Conservation (phyloP, 2,888 invertebrate genomes). For the Polyommatus iphigenia region DNA sequence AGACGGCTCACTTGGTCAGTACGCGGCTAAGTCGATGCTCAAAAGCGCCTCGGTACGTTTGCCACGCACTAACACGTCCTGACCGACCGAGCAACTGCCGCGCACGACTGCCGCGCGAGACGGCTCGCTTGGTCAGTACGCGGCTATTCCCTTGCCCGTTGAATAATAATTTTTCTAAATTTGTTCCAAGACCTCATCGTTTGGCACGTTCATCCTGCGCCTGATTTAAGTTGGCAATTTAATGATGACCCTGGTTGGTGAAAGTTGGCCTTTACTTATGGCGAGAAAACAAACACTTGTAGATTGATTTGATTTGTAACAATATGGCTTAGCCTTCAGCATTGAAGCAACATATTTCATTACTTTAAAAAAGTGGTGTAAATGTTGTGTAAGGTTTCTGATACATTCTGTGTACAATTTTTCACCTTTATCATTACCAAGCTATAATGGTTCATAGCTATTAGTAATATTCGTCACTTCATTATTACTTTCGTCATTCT, state of each 20-base stretch:
- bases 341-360: neutral
- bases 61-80: no score
- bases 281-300: slow-evolving; percentile 28
- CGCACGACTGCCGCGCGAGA: no score
- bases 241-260: neutral
- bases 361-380: no score
- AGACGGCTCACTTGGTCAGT: no score
- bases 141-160: no score
- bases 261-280: neutral
- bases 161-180: no score
- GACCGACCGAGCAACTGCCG: no score
- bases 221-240: neutral
- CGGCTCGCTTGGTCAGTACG: no score
- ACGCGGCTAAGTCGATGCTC: no score
- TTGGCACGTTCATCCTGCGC: neutral
- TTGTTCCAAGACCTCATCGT: neutral
- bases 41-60: no score
- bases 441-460: neutral
- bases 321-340: neutral
- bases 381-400: no score
- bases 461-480: neutral
- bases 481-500: neutral
- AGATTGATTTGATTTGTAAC: slow-evolving; percentile 13
- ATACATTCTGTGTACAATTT: neutral
- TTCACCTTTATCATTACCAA: neutral